A percentile compares a stretch with the other conserved stretches of the same genome.
Conservation (phyloP, 1,140 invertebrate species). For the Drosophila parvula region DNA sequence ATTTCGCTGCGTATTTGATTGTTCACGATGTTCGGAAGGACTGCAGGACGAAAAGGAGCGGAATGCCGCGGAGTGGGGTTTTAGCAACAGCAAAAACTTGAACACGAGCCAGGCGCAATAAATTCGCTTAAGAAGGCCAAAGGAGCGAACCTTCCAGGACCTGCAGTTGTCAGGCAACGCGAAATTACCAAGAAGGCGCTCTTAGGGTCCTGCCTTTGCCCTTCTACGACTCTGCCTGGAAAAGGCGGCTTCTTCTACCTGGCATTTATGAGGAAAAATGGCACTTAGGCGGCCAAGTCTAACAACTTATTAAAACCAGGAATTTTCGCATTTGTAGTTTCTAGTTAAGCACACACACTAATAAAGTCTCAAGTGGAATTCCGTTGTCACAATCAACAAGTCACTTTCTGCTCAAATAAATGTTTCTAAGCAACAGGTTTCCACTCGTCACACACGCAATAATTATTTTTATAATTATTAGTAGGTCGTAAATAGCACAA, state of each 20-base stretch:
- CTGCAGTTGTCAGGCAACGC: constrained; percentile 62
- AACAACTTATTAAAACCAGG: constrained; percentile 14
- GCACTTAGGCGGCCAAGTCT: constrained; percentile 5
- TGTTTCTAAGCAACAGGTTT: neutral
- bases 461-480: neutral
- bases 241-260: constrained; percentile 19
- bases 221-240: constrained; percentile 8
- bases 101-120: constrained; percentile 23
- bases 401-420: neutral
- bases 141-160: neutral
- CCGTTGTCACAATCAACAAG: neutral
- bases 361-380: constrained; percentile 14
- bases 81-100: constrained; percentile 23
- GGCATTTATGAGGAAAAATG: constrained; percentile 18
- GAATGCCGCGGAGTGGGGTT: constrained; percentile 10
- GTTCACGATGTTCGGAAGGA: constrained; percentile 96
- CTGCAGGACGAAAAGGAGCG: constrained; percentile 84
- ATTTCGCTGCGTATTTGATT: constrained; percentile 84
- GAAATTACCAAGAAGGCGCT: constrained; percentile 38
- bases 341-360: constrained; percentile 2
- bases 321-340: constrained; percentile 26
- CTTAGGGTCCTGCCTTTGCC: neutral
- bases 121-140: constrained; percentile 36
- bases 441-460: neutral
- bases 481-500: neutral